Conservation (phyloP, 2,888 invertebrate species). For the Acrobasis suavella region DNA sequence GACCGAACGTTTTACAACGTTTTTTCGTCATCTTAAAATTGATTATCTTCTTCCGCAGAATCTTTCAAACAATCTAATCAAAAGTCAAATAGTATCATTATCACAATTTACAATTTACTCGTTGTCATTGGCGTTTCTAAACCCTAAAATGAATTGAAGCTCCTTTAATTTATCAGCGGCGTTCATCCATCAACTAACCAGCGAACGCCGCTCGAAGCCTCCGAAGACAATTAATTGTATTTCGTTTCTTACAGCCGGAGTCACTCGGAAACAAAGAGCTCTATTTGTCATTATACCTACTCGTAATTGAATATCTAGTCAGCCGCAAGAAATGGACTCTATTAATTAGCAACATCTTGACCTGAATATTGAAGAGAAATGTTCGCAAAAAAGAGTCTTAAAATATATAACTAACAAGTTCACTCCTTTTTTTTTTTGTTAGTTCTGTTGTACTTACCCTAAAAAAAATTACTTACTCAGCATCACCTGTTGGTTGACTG, state of each 20-base stretch:
- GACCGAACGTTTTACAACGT: too few species aligned
- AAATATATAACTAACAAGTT: too few species aligned
- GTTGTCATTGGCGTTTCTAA: slow-evolving; percentile 11
- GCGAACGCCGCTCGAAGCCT: slow-evolving; percentile 28
- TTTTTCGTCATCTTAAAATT: too few species aligned
- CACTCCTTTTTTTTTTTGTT: too few species aligned
- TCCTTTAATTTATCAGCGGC: slow-evolving; percentile 41
- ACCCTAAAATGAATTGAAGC: slow-evolving; percentile 7
- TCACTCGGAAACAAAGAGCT: slow-evolving; percentile 13
- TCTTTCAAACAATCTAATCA: neutral
- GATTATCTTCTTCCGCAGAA: too few species aligned
- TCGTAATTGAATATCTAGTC: slow-evolving; percentile 3
- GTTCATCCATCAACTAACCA: slow-evolving; percentile 48
- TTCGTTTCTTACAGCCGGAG: slow-evolving; percentile 28
- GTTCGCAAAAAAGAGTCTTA: too few species aligned
- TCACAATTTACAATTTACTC: slow-evolving; percentile 8
- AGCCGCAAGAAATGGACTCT: neutral
- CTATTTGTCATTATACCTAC: neutral
- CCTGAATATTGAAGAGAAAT: too few species aligned
- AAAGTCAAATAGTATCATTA: slow-evolving; percentile 10
- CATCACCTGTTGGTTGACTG: too few species aligned
- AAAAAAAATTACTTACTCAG: too few species aligned
- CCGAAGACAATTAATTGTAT: slow-evolving; percentile 47
- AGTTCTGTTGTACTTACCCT: too few species aligned
- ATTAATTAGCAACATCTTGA: too few species aligned